phyloP scores from a whole-genome alignment of 2,888 invertebrate species.

The Eupeodes luniger region DNA sequence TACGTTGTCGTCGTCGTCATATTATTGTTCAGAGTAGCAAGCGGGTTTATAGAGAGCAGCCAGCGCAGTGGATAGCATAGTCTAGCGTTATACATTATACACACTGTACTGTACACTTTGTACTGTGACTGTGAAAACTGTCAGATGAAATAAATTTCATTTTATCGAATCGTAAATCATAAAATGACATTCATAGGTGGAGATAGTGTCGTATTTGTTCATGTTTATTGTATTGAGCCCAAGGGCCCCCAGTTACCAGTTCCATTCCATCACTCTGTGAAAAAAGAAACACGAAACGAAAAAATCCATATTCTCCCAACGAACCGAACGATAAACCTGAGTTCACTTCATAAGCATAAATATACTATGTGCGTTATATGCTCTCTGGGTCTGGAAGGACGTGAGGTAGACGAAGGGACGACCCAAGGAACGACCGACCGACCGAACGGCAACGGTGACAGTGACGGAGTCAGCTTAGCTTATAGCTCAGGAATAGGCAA shows the following conservation, averaged over 20 bases:
- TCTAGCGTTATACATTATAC: too few relatives aligned
- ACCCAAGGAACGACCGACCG: too few relatives aligned
- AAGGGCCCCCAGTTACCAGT: constrained; percentile 43
- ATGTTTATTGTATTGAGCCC: constrained; percentile 76
- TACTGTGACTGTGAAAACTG: constrained; percentile 62
- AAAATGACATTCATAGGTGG: constrained; percentile 76
- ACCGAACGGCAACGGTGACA: too few relatives aligned
- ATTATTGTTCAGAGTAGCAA: background rate
- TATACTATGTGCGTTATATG: constrained; percentile 13
- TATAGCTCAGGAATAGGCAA: constrained; percentile 30
- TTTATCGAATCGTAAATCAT: constrained; percentile 76
- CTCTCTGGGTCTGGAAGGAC: background rate
- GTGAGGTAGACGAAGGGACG: background rate
- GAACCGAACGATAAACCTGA: constrained; percentile 66
- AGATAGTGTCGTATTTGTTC: constrained; percentile 76
- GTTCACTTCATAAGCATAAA: constrained; percentile 73
- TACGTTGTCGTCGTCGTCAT: constrained; percentile 9
- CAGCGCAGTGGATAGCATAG: too few relatives aligned
- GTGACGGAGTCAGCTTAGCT: constrained; percentile 41
- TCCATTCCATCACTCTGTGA: constrained; percentile 3
- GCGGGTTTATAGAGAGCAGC: too few relatives aligned
- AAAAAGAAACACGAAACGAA: constrained; percentile 20
- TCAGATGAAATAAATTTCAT: constrained; percentile 76
- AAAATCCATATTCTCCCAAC: constrained; percentile 17
- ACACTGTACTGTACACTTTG: too few relatives aligned